These are phyloP conservation scores for Cariama cristata DNA, from an alignment of 2,113 vertebrate genomes.

Conservation along the genomic window DNA sequence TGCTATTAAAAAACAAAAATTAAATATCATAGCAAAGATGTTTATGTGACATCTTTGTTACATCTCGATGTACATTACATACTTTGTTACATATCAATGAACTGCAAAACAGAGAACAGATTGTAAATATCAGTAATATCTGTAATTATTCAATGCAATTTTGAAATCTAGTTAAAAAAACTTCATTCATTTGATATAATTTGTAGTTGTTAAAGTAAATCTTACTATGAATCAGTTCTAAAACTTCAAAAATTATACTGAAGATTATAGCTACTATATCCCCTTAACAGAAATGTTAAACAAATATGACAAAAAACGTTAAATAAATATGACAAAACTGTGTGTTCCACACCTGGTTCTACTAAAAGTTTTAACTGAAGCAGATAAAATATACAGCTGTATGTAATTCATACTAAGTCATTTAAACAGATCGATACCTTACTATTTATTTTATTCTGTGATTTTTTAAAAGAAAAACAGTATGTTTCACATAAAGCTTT, in stretches of 20 bases:
- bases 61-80: no score
- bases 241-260: not conserved
- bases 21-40: not conserved
- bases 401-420: not conserved
- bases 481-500: not conserved
- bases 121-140: not conserved
- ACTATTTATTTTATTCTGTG: not conserved
- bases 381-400: not conserved
- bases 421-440: not conserved
- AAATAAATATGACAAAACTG: not conserved
- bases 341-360: not conserved
- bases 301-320: not conserved
- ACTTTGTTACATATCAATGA: not conserved
- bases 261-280: not conserved
- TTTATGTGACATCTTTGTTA: not conserved
- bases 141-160: not conserved
- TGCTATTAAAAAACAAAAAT: not conserved
- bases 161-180: not conserved
- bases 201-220: not conserved
- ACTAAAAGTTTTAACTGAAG: not conserved
- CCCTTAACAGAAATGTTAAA: not conserved
- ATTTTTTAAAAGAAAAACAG: not conserved
- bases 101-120: not conserved
- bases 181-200: not conserved
- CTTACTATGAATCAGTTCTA: not conserved